Evolutionary conservation across 2,888 invertebrate genomes (phyloP).

Genomic region (Hermodice carunculata): DNA sequence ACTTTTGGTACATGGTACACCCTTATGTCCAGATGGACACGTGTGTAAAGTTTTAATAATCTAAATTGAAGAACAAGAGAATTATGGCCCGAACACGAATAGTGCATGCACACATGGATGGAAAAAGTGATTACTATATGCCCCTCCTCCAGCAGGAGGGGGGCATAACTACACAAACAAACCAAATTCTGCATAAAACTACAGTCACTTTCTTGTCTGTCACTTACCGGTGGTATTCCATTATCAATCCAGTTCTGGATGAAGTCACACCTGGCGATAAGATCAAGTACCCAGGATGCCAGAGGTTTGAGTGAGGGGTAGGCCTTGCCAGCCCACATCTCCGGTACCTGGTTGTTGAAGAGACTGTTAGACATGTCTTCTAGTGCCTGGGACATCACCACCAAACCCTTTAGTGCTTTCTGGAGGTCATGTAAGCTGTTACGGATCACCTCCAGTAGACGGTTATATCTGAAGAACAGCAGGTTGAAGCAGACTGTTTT

Average conservation of each 20-base stretch:
- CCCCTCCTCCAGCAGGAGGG: too few species aligned
- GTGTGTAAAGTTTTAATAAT: too few species aligned
- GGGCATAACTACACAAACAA: too few species aligned
- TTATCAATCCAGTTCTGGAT: constrained; percentile 67
- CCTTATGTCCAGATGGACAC: too few species aligned
- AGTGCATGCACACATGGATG: too few species aligned
- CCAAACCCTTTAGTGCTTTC: constrained; percentile 82
- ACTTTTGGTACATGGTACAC: too few species aligned
- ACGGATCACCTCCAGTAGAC: constrained; percentile 58
- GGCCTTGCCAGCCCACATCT: constrained; percentile 76
- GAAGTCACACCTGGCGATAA: constrained; percentile 64
- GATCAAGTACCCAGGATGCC: constrained; percentile 68
- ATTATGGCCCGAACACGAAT: too few species aligned
- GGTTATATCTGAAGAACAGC: constrained; percentile 61
- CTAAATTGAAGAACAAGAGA: too few species aligned
- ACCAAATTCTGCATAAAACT: too few species aligned
- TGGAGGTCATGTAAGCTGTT: constrained; percentile 74
- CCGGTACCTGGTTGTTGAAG: constrained; percentile 79
- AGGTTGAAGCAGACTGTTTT: too few species aligned
- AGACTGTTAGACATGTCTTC: constrained; percentile 80
- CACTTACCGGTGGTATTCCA: constrained; percentile 66
- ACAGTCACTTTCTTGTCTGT: too few species aligned
- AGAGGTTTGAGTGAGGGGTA: constrained; percentile 70
- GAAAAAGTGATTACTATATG: too few species aligned
- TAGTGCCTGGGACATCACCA: constrained; percentile 83